phyloP scores from a whole-genome alignment of 2,113 vertebrate genomes.

The Tachysurus vachellii region DNA sequence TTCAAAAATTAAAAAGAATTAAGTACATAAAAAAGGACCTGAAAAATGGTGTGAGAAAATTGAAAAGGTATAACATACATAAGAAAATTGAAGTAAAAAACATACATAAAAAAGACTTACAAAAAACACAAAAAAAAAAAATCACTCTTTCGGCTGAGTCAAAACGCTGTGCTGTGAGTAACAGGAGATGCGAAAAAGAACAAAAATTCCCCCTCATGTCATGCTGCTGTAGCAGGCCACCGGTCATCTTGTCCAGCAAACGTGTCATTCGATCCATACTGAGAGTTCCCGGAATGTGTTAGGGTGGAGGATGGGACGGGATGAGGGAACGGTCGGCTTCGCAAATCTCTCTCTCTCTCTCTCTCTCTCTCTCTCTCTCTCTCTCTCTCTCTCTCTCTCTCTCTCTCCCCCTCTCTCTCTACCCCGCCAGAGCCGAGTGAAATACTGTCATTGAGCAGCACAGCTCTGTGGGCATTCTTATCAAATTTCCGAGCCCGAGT shows the following conservation, averaged over 20 bases:
- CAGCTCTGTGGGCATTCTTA: constrained; percentile 16
- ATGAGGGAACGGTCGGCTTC: constrained; percentile 6
- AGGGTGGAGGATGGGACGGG: background rate
- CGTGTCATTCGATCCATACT: constrained; percentile 65
- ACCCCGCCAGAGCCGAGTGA: constrained; percentile 48
- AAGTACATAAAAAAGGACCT: too few relatives aligned
- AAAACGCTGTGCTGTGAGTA: constrained; percentile 28
- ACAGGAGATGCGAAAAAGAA: constrained; percentile 28
- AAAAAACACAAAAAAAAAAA: too few relatives aligned
- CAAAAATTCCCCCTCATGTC: constrained; percentile 30
- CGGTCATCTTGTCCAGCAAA: constrained; percentile 57
- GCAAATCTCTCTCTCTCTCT: constrained; percentile 48
- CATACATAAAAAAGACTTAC: too few relatives aligned
- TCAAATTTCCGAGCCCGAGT: constrained; percentile 29
- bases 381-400: constrained; percentile 28
- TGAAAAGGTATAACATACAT: too few relatives aligned
- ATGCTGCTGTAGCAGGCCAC: constrained; percentile 58
- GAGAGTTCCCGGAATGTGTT: constrained; percentile 63
- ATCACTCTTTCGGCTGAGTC: too few relatives aligned
- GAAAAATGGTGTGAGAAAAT: too few relatives aligned
- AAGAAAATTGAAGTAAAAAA: too few relatives aligned
- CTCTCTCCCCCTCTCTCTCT: constrained; percentile 38
- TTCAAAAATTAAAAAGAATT: too few relatives aligned
- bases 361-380: constrained; percentile 33
- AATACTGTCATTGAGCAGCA: constrained; percentile 7